Evolutionary conservation across 35 echinoderm and acorn worm species (phyloP).

Genomic region (Holothuria glaberrima): DNA sequence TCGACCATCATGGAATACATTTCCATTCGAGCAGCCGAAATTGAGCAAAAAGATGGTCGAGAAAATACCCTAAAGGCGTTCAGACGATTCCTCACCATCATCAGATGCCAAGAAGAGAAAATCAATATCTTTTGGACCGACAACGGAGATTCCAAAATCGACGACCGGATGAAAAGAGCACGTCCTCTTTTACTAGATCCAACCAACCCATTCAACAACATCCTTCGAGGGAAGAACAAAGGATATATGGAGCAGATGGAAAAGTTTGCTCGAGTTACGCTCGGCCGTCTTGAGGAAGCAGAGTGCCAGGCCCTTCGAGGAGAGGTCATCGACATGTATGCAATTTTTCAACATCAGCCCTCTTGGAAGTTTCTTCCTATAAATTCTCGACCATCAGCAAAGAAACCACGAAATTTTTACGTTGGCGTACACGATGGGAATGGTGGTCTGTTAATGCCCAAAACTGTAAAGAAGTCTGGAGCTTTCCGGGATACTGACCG

Average conservation of each 20-base stretch:
- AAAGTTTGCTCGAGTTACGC: background rate
- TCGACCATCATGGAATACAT: constrained; percentile 53
- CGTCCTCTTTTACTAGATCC: constrained; percentile 47
- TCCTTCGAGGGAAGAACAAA: background rate
- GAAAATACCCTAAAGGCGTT: constrained; percentile 38
- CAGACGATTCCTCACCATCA: background rate
- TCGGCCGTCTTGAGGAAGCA: constrained; percentile 18
- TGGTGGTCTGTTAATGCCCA: constrained; percentile 1
- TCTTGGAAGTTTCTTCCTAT: background rate
- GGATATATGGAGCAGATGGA: background rate
- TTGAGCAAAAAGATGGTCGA: background rate
- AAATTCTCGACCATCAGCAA: background rate
- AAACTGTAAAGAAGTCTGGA: background rate
- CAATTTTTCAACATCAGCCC: constrained; percentile 20
- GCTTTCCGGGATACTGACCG: background rate
- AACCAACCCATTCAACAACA: constrained; percentile 58
- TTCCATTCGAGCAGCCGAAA: constrained; percentile 25
- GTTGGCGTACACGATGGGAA: background rate
- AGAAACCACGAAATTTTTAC: background rate
- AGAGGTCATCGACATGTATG: background rate
- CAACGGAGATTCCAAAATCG: background rate
- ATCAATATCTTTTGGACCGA: constrained; percentile 22
- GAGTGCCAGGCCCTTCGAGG: constrained; percentile 13
- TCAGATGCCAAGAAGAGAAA: background rate
- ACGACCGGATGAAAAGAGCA: background rate